phyloP scores from a whole-genome alignment of 2,113 vertebrate genomes.

The Perccottus glenii region DNA sequence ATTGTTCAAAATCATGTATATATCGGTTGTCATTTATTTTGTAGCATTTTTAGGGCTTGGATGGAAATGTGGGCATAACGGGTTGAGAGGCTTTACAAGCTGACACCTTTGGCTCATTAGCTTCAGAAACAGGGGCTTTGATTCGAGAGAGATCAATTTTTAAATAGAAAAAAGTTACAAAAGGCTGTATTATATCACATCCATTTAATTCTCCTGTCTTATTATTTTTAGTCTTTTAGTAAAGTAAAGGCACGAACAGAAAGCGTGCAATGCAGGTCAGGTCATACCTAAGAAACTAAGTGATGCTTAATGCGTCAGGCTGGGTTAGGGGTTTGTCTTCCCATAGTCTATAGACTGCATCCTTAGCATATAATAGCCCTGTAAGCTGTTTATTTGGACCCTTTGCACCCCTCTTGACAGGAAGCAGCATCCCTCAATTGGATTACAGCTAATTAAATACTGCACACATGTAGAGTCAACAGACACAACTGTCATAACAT shows the following conservation, averaged over 20 bases:
- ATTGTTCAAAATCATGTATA: conserved; percentile 65
- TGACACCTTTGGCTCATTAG: conserved; percentile 71
- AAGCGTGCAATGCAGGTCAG: conserved; percentile 30
- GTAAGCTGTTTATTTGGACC: conserved; percentile 74
- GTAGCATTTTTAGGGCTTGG: conserved; percentile 42
- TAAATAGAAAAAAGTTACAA: conserved; percentile 52
- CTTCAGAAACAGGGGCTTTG: conserved; percentile 59
- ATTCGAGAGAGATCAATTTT: conserved; percentile 53
- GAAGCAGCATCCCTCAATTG: conserved; percentile 71
- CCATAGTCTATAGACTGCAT: conserved; percentile 27
- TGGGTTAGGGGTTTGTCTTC: conserved; percentile 30
- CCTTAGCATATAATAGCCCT: conserved; percentile 59
- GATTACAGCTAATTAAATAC: conserved; percentile 77
- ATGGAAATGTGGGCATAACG: conserved; percentile 52
- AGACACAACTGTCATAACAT: conserved; percentile 48
- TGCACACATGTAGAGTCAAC: conserved; percentile 62
- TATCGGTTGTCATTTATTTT: conserved; percentile 46
- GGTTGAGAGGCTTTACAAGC: conserved; percentile 65
- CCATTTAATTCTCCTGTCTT: too few species aligned
- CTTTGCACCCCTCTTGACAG: conserved; percentile 69
- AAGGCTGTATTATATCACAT: conserved; percentile 35
- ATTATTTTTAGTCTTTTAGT: conserved; percentile 3
- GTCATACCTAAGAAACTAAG: conserved; percentile 35
- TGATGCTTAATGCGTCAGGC: conserved; percentile 28
- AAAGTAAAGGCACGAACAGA: conserved; percentile 11